Percentiles rank a stretch among this genome's conserved stretches.
Evolutionary conservation across 2,113 vertebrate species (phyloP).

Genomic region (Psittacula cyanocephala): DNA sequence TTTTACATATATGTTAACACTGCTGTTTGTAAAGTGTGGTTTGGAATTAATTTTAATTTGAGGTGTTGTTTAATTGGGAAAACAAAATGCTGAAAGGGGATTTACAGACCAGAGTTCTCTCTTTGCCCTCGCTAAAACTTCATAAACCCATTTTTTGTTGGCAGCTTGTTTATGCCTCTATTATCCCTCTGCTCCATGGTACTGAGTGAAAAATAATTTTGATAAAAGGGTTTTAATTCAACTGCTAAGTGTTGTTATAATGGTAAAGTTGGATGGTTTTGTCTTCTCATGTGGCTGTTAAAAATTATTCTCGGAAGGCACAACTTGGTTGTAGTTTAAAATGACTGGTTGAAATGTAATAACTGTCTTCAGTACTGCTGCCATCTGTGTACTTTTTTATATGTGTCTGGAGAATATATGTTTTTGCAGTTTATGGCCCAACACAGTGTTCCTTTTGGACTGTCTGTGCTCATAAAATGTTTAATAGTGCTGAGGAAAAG

Average conservation of each 20-base stretch:
- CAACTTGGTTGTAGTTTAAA: constrained; percentile 22
- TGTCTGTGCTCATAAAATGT: constrained; percentile 24
- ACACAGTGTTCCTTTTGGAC: constrained; percentile 37
- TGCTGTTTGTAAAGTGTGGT: not conserved
- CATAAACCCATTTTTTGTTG: not conserved
- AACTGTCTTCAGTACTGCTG: constrained; percentile 13
- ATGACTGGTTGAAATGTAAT: constrained; percentile 28
- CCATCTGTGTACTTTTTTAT: constrained; percentile 11
- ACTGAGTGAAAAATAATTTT: not conserved
- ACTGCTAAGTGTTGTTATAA: not conserved
- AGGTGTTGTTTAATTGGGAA: not conserved
- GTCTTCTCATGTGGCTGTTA: not conserved
- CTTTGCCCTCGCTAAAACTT: not conserved
- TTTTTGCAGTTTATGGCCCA: constrained; percentile 30
- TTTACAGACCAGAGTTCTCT: not conserved
- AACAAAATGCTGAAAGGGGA: not conserved
- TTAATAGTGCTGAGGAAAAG: constrained; percentile 45
- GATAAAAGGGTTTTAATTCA: not conserved
- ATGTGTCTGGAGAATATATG: constrained; percentile 2
- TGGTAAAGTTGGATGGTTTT: not conserved
- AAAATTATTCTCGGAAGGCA: not conserved
- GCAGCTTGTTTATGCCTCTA: not conserved
- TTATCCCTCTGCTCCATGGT: not conserved
- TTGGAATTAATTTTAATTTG: not conserved
- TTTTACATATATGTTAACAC: not conserved